A percentile compares a stretch with the other conserved stretches of the same genome.
These are phyloP conservation scores for Triops longicaudatus DNA, from an alignment of 1,140 invertebrate genomes.

Conservation along the genomic window DNA sequence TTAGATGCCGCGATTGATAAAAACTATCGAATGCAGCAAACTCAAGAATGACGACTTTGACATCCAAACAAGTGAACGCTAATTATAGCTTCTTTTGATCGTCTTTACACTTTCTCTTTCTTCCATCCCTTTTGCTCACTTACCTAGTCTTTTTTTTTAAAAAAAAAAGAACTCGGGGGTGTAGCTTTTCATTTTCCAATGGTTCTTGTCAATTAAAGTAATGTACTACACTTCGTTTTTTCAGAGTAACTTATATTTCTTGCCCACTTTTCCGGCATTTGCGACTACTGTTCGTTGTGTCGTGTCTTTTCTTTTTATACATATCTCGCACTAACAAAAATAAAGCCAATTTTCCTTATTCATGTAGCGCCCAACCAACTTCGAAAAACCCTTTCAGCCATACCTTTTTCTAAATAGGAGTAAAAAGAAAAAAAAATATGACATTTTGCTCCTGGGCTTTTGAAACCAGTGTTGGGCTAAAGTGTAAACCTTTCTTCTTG, in stretches of 20 bases:
- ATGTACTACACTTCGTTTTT: no score
- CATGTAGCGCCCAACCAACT: neutral
- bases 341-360: constrained; percentile 8
- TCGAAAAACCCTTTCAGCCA: no score
- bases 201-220: no score
- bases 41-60: neutral
- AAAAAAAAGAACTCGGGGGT: neutral
- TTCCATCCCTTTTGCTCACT: neutral
- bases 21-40: neutral
- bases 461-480: no score
- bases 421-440: neutral
- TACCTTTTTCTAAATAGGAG: no score
- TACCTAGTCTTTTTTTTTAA: neutral
- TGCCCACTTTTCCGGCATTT: neutral
- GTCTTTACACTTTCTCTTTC: neutral
- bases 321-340: neutral
- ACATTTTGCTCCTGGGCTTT: neutral
- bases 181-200: no score
- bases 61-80: neutral
- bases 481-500: neutral
- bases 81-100: neutral
- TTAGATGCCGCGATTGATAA: neutral
- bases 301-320: neutral
- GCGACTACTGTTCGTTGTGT: neutral
- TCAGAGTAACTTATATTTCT: no score